Conservation (phyloP, 2,113 vertebrate species). For the Zosterops borbonicus region DNA sequence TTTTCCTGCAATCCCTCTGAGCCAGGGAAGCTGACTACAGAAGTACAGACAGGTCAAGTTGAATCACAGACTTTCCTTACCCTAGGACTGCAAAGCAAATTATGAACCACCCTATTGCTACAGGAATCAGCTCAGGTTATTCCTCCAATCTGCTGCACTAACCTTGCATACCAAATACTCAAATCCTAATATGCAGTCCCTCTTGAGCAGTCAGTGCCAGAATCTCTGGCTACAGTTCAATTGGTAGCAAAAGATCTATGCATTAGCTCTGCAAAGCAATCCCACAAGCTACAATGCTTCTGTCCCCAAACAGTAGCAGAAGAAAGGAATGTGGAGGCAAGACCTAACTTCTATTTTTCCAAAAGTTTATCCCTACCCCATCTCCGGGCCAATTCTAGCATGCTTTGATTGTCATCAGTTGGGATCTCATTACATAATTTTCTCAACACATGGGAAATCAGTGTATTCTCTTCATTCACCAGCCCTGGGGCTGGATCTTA, state of each 20-base stretch:
- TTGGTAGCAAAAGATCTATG: background rate
- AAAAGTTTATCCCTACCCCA: background rate
- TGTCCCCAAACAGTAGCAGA: background rate
- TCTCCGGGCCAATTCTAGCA: background rate
- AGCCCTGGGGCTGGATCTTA: background rate
- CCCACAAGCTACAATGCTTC: background rate
- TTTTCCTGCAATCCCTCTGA: background rate
- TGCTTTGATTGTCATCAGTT: background rate
- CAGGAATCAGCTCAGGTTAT: background rate
- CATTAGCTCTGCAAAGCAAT: background rate
- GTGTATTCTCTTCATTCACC: background rate
- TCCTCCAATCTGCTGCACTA: background rate
- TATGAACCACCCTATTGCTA: background rate
- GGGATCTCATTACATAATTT: background rate
- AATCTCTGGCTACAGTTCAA: background rate
- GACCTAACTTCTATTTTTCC: background rate
- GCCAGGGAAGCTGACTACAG: background rate
- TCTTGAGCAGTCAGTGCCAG: background rate
- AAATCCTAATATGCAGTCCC: background rate
- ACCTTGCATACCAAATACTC: background rate
- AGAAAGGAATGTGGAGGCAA: background rate
- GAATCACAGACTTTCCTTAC: background rate
- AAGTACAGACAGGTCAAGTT: background rate
- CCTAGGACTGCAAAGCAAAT: background rate
- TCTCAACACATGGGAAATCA: fast-evolving